Evolutionary conservation across 2,797 vertebrate genomes (phyloP).

Genomic region (Saxicola maurus): DNA sequence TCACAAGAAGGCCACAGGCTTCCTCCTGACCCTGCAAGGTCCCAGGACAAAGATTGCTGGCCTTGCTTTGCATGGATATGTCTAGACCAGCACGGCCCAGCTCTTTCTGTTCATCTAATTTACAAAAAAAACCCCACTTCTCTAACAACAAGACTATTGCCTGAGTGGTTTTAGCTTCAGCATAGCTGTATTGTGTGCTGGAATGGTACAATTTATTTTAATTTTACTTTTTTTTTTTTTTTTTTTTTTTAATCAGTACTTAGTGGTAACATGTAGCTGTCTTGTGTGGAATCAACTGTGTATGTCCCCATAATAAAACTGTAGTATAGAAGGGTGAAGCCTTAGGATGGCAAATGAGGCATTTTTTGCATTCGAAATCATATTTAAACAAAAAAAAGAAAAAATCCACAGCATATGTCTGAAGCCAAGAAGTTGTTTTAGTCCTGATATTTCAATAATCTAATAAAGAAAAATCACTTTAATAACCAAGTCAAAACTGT

Average conservation of each 20-base stretch:
- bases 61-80: background rate
- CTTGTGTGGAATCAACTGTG: background rate
- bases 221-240: accelerated
- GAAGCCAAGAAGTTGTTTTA: background rate
- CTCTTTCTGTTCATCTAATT: background rate
- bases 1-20: background rate
- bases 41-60: accelerated
- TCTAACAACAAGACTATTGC: accelerated
- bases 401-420: background rate
- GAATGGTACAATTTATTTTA: background rate
- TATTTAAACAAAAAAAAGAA: background rate
- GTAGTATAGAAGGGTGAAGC: background rate
- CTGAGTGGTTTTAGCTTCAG: background rate
- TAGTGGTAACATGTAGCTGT: background rate
- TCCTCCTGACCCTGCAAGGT: background rate
- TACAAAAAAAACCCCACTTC: background rate
- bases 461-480: background rate
- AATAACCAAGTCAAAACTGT: background rate
- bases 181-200: background rate
- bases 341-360: background rate
- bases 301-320: background rate
- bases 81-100: background rate
- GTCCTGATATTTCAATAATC: background rate
- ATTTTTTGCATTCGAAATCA: background rate
- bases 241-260: background rate